phyloP scores from a whole-genome alignment of 2,113 vertebrate species.

The Perca schrenkii region DNA sequence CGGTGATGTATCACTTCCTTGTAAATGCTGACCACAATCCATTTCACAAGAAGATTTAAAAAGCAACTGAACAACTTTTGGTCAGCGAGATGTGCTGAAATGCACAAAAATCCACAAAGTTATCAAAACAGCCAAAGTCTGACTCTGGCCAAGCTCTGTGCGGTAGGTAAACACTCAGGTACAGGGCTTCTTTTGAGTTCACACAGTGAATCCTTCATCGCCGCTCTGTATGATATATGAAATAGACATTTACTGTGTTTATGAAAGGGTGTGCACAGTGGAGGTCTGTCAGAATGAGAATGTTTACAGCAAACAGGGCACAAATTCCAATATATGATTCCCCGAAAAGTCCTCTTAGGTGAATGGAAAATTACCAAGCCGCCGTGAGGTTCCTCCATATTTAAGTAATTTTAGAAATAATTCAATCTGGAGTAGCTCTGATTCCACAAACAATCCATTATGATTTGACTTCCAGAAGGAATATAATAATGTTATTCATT shows the following conservation, averaged over 20 bases:
- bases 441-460: conserved; percentile 24
- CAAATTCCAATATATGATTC: conserved; percentile 50
- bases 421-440: conserved; percentile 21
- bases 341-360: conserved; percentile 45
- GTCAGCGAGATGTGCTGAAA: conserved; percentile 60
- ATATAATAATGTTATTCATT: conserved; percentile 49
- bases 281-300: conserved; percentile 53
- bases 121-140: conserved; percentile 55
- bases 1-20: conserved; percentile 52
- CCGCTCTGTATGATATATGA: conserved; percentile 43
- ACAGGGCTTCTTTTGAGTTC: conserved; percentile 77
- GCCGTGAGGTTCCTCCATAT: conserved; percentile 11
- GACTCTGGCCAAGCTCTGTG: conserved; percentile 18
- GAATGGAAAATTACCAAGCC: conserved; percentile 60
- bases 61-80: conserved; percentile 57
- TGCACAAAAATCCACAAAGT: conserved; percentile 49
- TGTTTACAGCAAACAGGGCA: conserved; percentile 73
- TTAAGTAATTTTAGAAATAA: conserved; percentile 17
- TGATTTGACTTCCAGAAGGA: conserved; percentile 20
- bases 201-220: conserved; percentile 76
- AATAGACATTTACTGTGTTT: conserved; percentile 61
- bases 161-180: conserved; percentile 71
- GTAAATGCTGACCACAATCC: conserved; percentile 55
- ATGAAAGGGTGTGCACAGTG: conserved; percentile 52
- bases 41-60: conserved; percentile 36